Conservation (phyloP, 2,113 vertebrate species). For the Cryptomyrus ogoouensis region DNA sequence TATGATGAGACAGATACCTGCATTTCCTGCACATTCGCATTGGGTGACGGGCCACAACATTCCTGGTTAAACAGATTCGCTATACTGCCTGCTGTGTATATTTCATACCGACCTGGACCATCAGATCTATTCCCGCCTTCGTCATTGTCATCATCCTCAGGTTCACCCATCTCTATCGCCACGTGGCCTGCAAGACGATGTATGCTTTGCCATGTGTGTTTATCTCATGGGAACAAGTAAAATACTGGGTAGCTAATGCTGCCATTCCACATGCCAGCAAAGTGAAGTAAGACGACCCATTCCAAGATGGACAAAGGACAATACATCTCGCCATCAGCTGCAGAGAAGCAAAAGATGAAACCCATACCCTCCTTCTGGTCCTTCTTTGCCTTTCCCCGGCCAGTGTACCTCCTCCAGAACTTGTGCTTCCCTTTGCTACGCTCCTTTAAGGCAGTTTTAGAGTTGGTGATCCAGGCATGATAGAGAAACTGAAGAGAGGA, state of each 20-base stretch:
- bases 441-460: conserved; percentile 84
- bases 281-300: background rate
- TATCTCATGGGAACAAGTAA: background rate
- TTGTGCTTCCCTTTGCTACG: conserved; percentile 73
- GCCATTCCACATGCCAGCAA: background rate
- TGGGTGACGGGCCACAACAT: background rate
- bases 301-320: background rate
- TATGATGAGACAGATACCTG: background rate
- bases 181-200: conserved; percentile 46
- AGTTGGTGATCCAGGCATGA: conserved; percentile 93
- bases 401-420: conserved; percentile 66
- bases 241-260: background rate
- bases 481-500: conserved; percentile 80
- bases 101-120: conserved; percentile 51
- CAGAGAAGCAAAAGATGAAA: background rate
- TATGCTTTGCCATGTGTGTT: background rate
- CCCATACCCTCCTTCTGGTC: conserved; percentile 69
- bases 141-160: conserved; percentile 45
- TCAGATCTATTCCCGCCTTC: conserved; percentile 46
- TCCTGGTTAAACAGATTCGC: background rate
- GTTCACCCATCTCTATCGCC: conserved; percentile 56
- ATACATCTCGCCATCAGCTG: background rate
- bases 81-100: background rate
- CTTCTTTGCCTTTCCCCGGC: conserved; percentile 57
- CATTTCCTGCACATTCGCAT: background rate